Evolutionary conservation across 1,140 invertebrate species (phyloP).

Genomic region (Pentalonia nigronervosa): DNA sequence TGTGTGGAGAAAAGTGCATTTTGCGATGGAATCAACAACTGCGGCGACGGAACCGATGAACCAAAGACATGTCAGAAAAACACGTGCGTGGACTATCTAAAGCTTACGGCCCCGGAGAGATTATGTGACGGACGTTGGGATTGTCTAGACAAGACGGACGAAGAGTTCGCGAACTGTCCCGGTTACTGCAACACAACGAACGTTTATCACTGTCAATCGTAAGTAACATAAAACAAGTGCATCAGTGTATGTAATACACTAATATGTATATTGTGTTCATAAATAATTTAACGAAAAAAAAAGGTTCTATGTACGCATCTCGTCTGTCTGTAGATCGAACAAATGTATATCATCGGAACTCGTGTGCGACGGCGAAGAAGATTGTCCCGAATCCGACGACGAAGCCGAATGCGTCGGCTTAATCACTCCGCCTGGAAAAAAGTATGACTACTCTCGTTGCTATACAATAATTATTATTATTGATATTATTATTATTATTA

Average conservation of each 20-base stretch:
- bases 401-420: slow-evolving; percentile 68
- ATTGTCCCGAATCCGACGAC: slow-evolving; percentile 76
- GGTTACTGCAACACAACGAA: slow-evolving; percentile 65
- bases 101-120: slow-evolving; percentile 70
- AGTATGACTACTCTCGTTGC: not conserved
- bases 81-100: slow-evolving; percentile 73
- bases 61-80: slow-evolving; percentile 67
- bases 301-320: not conserved
- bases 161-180: slow-evolving; percentile 71
- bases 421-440: slow-evolving; percentile 43
- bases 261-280: not conserved
- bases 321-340: slow-evolving; percentile 43
- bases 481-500: too few relatives aligned
- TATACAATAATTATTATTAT: too few relatives aligned
- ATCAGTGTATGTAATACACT: not conserved
- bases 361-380: slow-evolving; percentile 74
- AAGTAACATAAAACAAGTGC: not conserved
- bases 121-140: slow-evolving; percentile 81
- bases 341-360: slow-evolving; percentile 73
- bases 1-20: slow-evolving; percentile 75
- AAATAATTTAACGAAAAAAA: not conserved
- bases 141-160: slow-evolving; percentile 82
- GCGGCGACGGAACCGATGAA: slow-evolving; percentile 77
- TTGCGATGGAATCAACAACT: slow-evolving; percentile 74
- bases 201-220: slow-evolving; percentile 52